A percentile compares a stretch with the other conserved stretches of the same genome.
Evolutionary conservation across 2,797 vertebrate genomes (phyloP).

Genomic region (Poecilia picta): DNA sequence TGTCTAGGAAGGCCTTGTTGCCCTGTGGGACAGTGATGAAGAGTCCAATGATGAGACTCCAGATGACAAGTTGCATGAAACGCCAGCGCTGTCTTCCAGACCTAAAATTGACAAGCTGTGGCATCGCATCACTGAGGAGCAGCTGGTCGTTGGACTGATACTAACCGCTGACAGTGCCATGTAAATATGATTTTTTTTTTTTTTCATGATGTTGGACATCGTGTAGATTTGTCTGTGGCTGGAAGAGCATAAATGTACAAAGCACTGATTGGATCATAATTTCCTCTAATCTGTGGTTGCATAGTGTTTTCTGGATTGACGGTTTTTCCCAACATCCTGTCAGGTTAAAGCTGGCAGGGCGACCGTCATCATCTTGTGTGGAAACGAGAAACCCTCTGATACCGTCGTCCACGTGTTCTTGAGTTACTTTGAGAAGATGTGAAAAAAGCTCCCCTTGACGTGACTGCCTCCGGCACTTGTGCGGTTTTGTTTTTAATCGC

Average conservation of each 20-base stretch:
- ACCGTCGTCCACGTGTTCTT: slow-evolving; percentile 46
- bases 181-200: slow-evolving; percentile 78
- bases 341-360: slow-evolving; percentile 34
- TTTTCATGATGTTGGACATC: slow-evolving; percentile 7
- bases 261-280: neutral
- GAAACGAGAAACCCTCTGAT: slow-evolving; percentile 41
- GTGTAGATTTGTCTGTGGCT: neutral
- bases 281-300: neutral
- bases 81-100: slow-evolving; percentile 59
- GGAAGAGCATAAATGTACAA: neutral
- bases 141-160: slow-evolving; percentile 87
- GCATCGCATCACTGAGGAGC: slow-evolving; percentile 85
- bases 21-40: slow-evolving; percentile 88
- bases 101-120: slow-evolving; percentile 85
- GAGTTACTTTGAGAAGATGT: slow-evolving; percentile 32
- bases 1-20: slow-evolving; percentile 86
- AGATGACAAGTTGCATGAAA: slow-evolving; percentile 50
- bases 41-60: slow-evolving; percentile 64
- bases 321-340: slow-evolving; percentile 11
- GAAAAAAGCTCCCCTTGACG: slow-evolving; percentile 35
- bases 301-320: neutral
- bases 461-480: slow-evolving; percentile 27
- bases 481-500: slow-evolving; percentile 31
- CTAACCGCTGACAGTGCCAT: slow-evolving; percentile 70
- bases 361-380: slow-evolving; percentile 51